Conservation (phyloP, 2,113 vertebrate genomes). For the Petrocephalus microphthalmus region DNA sequence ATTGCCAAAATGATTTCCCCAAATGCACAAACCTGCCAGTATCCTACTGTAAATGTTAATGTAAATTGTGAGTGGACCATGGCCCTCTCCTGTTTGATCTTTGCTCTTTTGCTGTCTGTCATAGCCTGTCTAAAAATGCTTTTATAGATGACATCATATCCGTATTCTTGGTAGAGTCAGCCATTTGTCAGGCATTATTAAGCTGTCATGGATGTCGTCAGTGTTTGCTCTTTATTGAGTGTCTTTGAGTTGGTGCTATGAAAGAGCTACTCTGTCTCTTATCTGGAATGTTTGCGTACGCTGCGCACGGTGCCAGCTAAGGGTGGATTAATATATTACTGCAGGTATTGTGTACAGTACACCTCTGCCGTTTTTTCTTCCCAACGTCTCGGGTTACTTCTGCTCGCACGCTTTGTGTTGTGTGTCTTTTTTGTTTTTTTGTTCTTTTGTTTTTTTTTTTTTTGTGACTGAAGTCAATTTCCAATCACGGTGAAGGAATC, state of each 20-base stretch:
- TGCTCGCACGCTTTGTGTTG: neutral
- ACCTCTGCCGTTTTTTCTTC: neutral
- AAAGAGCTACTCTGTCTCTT: conserved; percentile 14
- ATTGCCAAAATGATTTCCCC: neutral
- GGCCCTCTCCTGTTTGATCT: neutral
- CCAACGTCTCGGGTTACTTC: neutral
- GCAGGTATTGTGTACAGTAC: neutral
- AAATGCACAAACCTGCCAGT: neutral
- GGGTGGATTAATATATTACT: neutral
- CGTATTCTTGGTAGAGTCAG: neutral
- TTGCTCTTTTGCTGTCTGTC: neutral
- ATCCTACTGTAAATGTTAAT: neutral
- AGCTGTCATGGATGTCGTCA: neutral
- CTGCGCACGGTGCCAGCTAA: neutral
- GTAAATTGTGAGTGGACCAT: neutral
- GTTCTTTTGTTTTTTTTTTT: neutral
- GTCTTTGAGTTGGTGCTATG: neutral
- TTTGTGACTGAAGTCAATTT: neutral
- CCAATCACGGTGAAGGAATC: neutral
- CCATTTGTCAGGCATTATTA: neutral
- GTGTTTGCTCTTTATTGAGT: neutral
- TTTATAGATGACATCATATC: neutral
- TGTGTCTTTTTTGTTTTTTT: neutral
- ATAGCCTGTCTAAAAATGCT: neutral
- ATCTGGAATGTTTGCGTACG: neutral